Conservation (phyloP, 2,797 vertebrate genomes). For the Harpagifer antarcticus region DNA sequence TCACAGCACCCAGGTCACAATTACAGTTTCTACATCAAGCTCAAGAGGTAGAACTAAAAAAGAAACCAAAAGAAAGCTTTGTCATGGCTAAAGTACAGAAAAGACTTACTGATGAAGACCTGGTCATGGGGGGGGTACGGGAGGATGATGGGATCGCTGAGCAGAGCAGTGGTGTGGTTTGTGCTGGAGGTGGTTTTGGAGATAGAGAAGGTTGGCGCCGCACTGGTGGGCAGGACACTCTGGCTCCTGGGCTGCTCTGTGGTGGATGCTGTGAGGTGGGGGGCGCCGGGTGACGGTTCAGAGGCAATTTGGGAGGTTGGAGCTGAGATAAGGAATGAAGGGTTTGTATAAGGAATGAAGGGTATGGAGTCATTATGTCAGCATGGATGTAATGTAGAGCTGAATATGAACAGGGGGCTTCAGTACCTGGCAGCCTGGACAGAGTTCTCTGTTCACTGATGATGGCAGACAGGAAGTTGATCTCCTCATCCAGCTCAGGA, state of each 20-base stretch:
- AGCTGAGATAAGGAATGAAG: slow-evolving; percentile 31
- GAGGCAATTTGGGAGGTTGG: slow-evolving; percentile 38
- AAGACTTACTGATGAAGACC: slow-evolving; percentile 86
- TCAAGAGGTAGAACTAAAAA: background rate
- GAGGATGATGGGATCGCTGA: slow-evolving; percentile 78
- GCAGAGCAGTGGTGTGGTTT: slow-evolving; percentile 50
- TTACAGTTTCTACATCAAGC: background rate
- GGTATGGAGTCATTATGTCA: background rate
- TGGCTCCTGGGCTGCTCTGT: slow-evolving; percentile 46
- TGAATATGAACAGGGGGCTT: background rate
- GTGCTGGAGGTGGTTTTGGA: slow-evolving; percentile 14
- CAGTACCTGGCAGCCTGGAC: slow-evolving; percentile 75
- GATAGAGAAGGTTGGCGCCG: slow-evolving; percentile 16
- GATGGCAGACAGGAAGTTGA: slow-evolving; percentile 89
- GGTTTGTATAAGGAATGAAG: too few relatives aligned
- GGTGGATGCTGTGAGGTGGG: slow-evolving; percentile 8
- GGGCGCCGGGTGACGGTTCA: slow-evolving; percentile 27
- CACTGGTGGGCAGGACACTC: slow-evolving; percentile 22
- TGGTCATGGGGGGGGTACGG: slow-evolving; percentile 76
- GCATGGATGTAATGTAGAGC: background rate
- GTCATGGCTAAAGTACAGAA: background rate
- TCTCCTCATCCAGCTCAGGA: slow-evolving; percentile 89
- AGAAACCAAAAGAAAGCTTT: background rate
- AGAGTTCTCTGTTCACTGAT: slow-evolving; percentile 83
- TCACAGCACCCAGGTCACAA: background rate